A percentile compares a stretch with the other conserved stretches of the same genome.
These are phyloP conservation scores for Anagyrus pseudococci DNA, from an alignment of 2,888 invertebrate species.

Conservation along the genomic window DNA sequence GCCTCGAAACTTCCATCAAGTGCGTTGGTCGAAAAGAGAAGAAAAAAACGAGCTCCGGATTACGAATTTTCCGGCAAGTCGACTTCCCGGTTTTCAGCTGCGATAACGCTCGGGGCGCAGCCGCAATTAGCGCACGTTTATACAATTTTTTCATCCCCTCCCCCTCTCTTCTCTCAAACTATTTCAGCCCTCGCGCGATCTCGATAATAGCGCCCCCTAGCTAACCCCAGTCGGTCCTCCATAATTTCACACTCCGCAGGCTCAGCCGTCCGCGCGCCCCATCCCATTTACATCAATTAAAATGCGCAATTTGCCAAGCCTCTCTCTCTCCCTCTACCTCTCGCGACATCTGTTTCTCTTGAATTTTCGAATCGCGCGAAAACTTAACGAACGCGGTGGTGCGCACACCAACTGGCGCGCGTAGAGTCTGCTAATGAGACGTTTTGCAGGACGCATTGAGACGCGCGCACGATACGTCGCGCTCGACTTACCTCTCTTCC, in stretches of 20 bases:
- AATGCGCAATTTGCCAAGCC: conserved; percentile 24
- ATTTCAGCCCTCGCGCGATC: background rate
- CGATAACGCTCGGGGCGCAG: background rate
- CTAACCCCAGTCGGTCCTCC: background rate
- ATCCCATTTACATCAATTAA: conserved; percentile 23
- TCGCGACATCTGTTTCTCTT: background rate
- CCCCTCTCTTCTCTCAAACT: background rate
- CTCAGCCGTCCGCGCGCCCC: background rate
- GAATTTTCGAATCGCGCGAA: conserved; percentile 11
- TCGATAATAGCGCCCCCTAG: background rate
- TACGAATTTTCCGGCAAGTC: too few species aligned
- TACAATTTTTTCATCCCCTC: background rate
- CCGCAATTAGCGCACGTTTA: background rate
- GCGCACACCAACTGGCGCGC: too few species aligned
- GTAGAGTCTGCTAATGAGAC: too few species aligned
- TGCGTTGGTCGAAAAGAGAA: too few species aligned
- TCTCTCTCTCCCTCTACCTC: conserved; percentile 1
- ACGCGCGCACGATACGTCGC: too few species aligned
- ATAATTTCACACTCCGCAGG: background rate
- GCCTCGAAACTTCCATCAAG: too few species aligned
- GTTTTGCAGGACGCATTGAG: too few species aligned
- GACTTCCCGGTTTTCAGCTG: background rate
- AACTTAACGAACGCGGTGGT: too few species aligned
- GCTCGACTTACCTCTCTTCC: too few species aligned
- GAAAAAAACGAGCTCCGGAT: too few species aligned